Evolutionary conservation across 2,888 invertebrate species (phyloP).

Genomic region (Paralinhomoeus sp.): DNA sequence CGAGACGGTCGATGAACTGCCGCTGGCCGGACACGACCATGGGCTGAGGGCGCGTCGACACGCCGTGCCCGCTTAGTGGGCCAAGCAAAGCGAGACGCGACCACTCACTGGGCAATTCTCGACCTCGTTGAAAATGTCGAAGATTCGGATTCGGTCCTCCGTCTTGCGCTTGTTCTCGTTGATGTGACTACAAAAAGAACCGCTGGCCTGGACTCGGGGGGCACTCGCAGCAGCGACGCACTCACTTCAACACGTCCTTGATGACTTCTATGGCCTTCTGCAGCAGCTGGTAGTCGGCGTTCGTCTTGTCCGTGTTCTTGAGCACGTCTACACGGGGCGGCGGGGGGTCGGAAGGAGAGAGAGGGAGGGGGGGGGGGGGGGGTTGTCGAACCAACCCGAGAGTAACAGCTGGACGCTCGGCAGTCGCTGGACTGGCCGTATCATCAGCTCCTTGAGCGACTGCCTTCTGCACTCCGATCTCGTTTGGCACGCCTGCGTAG

Average conservation of each 20-base stretch:
- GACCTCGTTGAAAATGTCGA: conserved; percentile 90
- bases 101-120: conserved; percentile 73
- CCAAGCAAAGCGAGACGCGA: not conserved
- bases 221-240: too few relatives aligned
- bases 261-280: conserved; percentile 52
- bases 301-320: conserved; percentile 65
- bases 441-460: conserved; percentile 77
- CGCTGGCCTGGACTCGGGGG: not conserved
- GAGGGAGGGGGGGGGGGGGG: not conserved
- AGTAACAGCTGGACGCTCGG: conserved; percentile 82
- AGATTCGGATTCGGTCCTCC: conserved; percentile 79
- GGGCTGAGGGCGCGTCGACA: conserved; percentile 39
- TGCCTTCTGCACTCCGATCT: conserved; percentile 87
- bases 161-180: conserved; percentile 93
- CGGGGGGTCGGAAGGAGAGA: not conserved
- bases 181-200: conserved; percentile 40
- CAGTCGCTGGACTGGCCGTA: conserved; percentile 86
- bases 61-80: too few relatives aligned
- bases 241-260: conserved; percentile 61
- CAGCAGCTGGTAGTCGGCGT: conserved; percentile 51
- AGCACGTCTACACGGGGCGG: conserved; percentile 47
- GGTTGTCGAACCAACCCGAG: conserved; percentile 41
- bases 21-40: conserved; percentile 78
- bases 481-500: conserved; percentile 27
- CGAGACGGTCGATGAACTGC: conserved; percentile 60